Percentiles rank a stretch among this genome's conserved stretches.
Conservation (phyloP, 2,797 vertebrate species). For the Amblyraja radiata region DNA sequence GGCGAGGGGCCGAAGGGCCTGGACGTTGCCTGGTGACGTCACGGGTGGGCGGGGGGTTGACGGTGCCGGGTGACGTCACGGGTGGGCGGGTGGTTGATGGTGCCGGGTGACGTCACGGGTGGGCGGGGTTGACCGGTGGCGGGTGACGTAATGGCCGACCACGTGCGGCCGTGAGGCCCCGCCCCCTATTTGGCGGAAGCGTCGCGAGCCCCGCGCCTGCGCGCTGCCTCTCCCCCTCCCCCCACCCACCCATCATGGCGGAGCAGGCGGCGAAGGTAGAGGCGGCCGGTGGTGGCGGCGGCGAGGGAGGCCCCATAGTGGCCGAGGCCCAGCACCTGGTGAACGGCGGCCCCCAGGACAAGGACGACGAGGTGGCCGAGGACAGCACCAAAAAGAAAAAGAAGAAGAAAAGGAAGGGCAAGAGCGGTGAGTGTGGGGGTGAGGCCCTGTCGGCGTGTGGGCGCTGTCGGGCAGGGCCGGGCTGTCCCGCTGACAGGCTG, state of each 20-base stretch:
- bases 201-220: neutral
- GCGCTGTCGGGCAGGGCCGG: neutral
- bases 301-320: neutral
- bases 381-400: conserved; percentile 11
- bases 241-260: neutral
- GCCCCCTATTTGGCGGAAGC: neutral
- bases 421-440: neutral
- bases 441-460: neutral
- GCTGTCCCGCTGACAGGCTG: too few relatives aligned
- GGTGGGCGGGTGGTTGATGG: too few relatives aligned
- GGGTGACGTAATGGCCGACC: neutral
- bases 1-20: too few relatives aligned
- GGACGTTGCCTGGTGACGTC: too few relatives aligned
- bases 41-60: too few relatives aligned
- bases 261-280: neutral
- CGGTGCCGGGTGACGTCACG: too few relatives aligned
- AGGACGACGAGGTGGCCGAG: neutral
- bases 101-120: too few relatives aligned
- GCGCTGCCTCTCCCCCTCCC: neutral
- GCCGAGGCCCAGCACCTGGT: neutral
- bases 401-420: conserved; percentile 13
- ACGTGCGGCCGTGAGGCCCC: rapidly evolving
- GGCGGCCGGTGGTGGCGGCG: neutral
- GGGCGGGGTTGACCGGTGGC: too few relatives aligned
- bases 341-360: neutral